Base-by-base conservation (phyloP, 2,888 invertebrate genomes). In the Tribolium freemani region DNA sequence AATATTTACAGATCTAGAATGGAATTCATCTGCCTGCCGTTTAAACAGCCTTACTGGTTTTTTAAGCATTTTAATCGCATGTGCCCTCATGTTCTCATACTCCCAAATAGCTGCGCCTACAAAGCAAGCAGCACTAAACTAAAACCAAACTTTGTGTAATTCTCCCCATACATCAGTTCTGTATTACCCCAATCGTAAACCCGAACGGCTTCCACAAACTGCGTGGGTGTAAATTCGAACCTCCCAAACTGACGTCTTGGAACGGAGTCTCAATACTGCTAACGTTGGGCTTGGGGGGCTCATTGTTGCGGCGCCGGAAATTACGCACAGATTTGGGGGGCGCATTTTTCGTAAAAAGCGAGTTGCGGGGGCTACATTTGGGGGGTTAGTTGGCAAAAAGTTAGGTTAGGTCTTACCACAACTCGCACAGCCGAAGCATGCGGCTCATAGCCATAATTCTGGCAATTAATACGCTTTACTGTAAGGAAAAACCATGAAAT, bases 71-170 rank as follows among this genome's bases (percentile, higher is more conserved):
- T 83, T 84, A 53, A 87, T 81, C n/a, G 90, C 90, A 84, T 91
- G 90, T n/a, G 87, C 78, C 66, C 90, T 86, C 81, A 87, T 86
- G 71, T 82, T 90, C 87, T 97, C 97, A 88, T 97, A 97, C 86
- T 97, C 95, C 94, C 95, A 94, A 76, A 97, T 92, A 11, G 94
- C 90, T 78, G 94, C 94, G 11, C 93, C 93, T 21, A 90, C 88
- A 82, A 96, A 90, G 83, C 93, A 92, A 11, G 90, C 89, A 53
- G 92, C 81, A 78, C 82, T 84, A 82, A 86, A 86, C 86, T 85
- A 80, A 77, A 80, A 79, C 54, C 5, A 50, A 51, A 60, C 13
- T 38, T 53, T 31, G 38, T 56, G n/a, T 67, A 61, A 70, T 57
- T 60, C 58, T 16, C 50, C 30, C 61, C 16, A 53, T 58, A 60